phyloP scores from a whole-genome alignment of 2,888 invertebrate species.

The Alloscopus bannaensis region DNA sequence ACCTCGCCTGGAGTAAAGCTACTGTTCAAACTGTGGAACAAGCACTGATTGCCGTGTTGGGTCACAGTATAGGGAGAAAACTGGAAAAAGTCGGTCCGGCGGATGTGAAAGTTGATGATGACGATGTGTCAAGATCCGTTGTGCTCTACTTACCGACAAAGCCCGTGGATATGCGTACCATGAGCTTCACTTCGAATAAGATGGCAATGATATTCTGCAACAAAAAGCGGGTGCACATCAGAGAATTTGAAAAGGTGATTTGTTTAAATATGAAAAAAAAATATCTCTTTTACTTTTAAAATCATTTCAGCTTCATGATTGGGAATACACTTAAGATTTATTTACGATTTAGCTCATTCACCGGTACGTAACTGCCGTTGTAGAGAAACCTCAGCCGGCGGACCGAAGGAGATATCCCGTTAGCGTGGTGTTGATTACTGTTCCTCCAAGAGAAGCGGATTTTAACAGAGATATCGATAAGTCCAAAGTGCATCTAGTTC shows the following conservation, averaged over 20 bases:
- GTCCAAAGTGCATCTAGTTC: constrained; percentile 77
- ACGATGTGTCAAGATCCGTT: constrained; percentile 41
- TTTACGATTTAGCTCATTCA: constrained; percentile 76
- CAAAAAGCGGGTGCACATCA: constrained; percentile 78
- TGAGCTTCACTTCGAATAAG: constrained; percentile 73
- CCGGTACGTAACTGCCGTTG: constrained; percentile 75
- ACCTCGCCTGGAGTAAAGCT: constrained; percentile 77
- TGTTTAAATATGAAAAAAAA: background rate
- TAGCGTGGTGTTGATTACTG: constrained; percentile 76
- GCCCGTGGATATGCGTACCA: constrained; percentile 68
- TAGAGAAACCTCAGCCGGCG: constrained; percentile 74
- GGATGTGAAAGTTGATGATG: constrained; percentile 15
- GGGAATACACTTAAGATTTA: background rate
- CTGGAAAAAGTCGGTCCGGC: constrained; percentile 69
- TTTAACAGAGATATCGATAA: constrained; percentile 81
- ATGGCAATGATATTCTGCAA: constrained; percentile 78
- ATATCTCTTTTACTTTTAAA: no score
- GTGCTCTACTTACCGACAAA: constrained; percentile 66
- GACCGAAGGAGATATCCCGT: constrained; percentile 76
- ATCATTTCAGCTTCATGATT: constrained; percentile 10
- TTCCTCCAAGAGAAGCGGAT: constrained; percentile 77
- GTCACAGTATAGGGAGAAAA: constrained; percentile 72
- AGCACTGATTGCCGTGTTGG: constrained; percentile 75
- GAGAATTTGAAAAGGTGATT: constrained; percentile 79
- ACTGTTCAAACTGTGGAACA: constrained; percentile 75